Percentiles rank a stretch among this genome's conserved stretches.
These are phyloP conservation scores for Tipula helvola DNA, from an alignment of 2,888 invertebrate genomes.

Conservation along the genomic window DNA sequence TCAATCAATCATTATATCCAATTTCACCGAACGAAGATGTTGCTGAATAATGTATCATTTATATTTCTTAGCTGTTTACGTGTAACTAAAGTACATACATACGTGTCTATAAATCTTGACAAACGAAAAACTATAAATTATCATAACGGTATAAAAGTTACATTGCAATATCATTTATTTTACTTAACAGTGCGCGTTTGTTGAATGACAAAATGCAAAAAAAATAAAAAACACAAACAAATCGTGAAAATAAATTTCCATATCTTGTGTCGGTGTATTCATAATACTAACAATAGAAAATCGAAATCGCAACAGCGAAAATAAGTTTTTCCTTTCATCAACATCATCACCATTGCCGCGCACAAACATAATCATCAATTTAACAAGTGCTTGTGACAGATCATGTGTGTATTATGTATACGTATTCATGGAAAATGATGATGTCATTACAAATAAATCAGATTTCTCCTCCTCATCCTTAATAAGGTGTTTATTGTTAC, in stretches of 20 bases:
- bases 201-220: not conserved
- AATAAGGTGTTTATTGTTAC: not conserved
- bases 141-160: not conserved
- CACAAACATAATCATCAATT: not conserved
- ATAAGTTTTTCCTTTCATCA: not conserved
- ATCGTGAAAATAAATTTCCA: not conserved
- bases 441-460: not conserved
- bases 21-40: not conserved
- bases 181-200: not conserved
- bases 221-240: not conserved
- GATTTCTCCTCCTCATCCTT: not conserved
- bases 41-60: not conserved
- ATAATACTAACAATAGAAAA: not conserved
- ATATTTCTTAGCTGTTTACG: not conserved
- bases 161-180: not conserved
- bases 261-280: not conserved
- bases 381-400: constrained; percentile 4
- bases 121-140: constrained; percentile 4
- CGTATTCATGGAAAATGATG: not conserved
- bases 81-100: not conserved
- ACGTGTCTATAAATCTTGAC: not conserved
- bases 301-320: not conserved
- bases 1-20: not conserved
- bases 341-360: not conserved
- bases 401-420: not conserved